phyloP scores from a whole-genome alignment of 2,888 invertebrate genomes.

The Sisyra nigra region DNA sequence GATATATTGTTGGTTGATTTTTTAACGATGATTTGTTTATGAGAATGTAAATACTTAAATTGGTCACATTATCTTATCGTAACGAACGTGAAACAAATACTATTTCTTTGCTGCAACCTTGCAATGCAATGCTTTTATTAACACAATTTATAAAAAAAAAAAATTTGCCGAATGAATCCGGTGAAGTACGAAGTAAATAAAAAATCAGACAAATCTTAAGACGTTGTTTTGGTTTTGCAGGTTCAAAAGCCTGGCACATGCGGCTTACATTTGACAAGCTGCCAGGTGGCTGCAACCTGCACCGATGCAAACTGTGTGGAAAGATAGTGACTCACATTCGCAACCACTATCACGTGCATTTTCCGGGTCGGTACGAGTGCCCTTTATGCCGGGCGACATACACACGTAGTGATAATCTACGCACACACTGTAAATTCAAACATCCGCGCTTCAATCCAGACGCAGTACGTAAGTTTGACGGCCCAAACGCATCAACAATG shows the following conservation, averaged over 20 bases:
- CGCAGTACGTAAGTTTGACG: constrained; percentile 48
- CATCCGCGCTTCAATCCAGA: constrained; percentile 76
- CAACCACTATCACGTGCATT: constrained; percentile 89
- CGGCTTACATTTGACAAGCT: constrained; percentile 87
- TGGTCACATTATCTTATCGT: neutral
- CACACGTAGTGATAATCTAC: constrained; percentile 83
- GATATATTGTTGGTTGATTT: neutral
- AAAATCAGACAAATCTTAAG: constrained; percentile 10
- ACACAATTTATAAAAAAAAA: neutral
- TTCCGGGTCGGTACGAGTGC: constrained; percentile 83
- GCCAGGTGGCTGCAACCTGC: constrained; percentile 83
- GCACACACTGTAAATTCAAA: constrained; percentile 86
- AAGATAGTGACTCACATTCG: constrained; percentile 90
- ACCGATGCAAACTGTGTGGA: constrained; percentile 87
- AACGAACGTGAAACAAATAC: neutral
- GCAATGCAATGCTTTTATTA: constrained; percentile 1
- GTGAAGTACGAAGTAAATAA: neutral
- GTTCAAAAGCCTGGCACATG: constrained; percentile 92
- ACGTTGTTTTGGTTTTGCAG: constrained; percentile 53
- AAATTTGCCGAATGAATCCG: neutral
- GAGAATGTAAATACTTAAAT: neutral
- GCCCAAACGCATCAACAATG: constrained; percentile 36
- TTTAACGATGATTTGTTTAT: neutral
- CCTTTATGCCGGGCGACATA: constrained; percentile 81
- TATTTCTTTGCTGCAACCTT: neutral